Evolutionary conservation across 2,113 vertebrate genomes (phyloP), one percentile per base, ranked within the genome.

Genomic region (Phaethornis superciliosus): DNA sequence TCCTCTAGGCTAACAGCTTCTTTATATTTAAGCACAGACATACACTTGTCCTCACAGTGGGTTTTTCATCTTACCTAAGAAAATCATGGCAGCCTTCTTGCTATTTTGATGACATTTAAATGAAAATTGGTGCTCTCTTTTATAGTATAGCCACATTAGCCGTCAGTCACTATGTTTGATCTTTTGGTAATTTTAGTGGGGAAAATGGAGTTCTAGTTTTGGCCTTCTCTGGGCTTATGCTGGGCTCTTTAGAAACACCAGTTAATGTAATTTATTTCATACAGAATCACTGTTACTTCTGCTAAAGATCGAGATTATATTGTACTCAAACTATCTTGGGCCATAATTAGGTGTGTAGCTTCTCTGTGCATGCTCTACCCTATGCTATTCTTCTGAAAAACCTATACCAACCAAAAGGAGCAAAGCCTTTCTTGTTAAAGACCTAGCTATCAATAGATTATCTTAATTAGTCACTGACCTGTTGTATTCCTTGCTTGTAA

Each of bases 261-360:
- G 16, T n/a, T 67, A 55, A 18, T 55, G 20, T 59, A 42, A 54
- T 30, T 21, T 15, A 15, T 16, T 56, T 59, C 18, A 6, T 14
- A 14, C 27, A 19, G 28, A 51, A 14, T 47, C 22, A 35, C 32
- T 62, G 6, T 32, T 52, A 3, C 5, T 4, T 35, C 47, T 92
- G 56, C 26, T 52, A 62, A 51, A 62, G 37, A 22, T 4, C 7
- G 23, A 40, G 33, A 33, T 15, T 37, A 21, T 6, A 7, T 44
- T 88, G 26, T 28, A 27, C 18, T 75, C 19, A 20, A 23, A 4
- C 27, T 52, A 3, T 27, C 6, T 23, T 42, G 4, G 60, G 52
- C 65, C 3, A 4, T 5, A 27, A 55, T 22, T 2, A 4, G 35
- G 17, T 0, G 0, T 15, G 54, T 20, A 28, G 17, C 49, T 85